phyloP scores from a whole-genome alignment of 2,113 vertebrate species.

The Haemorhous mexicanus region DNA sequence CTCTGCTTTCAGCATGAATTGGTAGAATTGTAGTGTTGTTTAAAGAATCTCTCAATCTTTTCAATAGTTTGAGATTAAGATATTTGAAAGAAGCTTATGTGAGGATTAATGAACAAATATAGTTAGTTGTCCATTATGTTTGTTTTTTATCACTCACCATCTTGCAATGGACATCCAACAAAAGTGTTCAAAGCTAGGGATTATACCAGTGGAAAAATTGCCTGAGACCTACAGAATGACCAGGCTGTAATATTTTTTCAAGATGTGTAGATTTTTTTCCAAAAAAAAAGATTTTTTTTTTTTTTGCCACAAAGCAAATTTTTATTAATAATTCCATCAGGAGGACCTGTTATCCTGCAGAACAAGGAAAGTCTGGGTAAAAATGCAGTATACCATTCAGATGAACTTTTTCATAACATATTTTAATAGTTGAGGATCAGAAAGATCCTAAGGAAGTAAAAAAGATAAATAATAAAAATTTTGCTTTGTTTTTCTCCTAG shows the following conservation, averaged over 20 bases:
- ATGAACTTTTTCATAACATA: not conserved
- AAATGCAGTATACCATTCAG: not conserved
- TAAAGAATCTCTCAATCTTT: not conserved
- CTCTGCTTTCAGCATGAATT: not conserved
- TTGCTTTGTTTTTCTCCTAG: not conserved
- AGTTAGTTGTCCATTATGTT: not conserved
- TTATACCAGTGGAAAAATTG: slow-evolving; percentile 25
- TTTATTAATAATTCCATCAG: not conserved
- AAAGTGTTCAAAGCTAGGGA: not conserved
- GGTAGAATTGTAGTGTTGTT: not conserved
- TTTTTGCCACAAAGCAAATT: rapidly evolving
- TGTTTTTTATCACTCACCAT: not conserved
- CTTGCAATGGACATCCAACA: not conserved
- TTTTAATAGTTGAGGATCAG: not conserved
- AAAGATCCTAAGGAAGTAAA: not conserved
- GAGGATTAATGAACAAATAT: slow-evolving; percentile 12
- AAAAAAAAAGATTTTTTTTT: not conserved
- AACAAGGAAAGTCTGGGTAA: not conserved
- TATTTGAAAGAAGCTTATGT: not conserved
- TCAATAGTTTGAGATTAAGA: not conserved
- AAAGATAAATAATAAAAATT: not conserved
- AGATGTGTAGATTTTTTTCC: not conserved
- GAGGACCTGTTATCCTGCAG: not conserved
- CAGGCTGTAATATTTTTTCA: not conserved
- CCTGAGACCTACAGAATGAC: not conserved